Base-by-base conservation (phyloP, 92 coral and sea anemone species). In the Montipora capitata region DNA sequence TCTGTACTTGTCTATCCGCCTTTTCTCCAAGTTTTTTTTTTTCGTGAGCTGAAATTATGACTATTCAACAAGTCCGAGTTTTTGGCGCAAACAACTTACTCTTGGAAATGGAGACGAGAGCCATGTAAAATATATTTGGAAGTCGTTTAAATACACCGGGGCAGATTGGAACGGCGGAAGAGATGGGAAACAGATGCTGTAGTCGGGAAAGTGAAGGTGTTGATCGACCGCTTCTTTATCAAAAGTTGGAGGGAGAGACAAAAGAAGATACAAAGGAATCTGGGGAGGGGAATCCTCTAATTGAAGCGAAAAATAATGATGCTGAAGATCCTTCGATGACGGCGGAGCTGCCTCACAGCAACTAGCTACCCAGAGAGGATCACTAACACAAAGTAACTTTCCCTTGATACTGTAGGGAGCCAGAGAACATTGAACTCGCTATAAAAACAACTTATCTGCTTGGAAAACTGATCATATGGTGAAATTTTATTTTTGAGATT, bases 111-210 rank as follows among this genome's bases (percentile, higher is more conserved):
- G n/a, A 58, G 15, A 13, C 13, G 4, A 0, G 64, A 3, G 4
- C 11, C 15, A 15, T 13, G 11, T 65, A 10, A 27, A 5, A 74
- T 11, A 39, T 3, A n/a, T 42, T 10, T 49, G 15, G 14, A 27
- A 27, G 35, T 27, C 35, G 35, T 27, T 27, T 2, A 27, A 27
- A 27, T 27, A 27, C 35, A 27, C 2, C 35, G 35, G 35, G 35
- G 1, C 35, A 27, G 35, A 27, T 27, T 1, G 35, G 35, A 27
- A 27, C 35, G 35, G 35, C 35, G 35, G 35, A 27, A 15, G 51
- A 68, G 8, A 80, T 80, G 85, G 85, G 85, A 20, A 80, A 68
- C 48, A 27, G 48, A 38, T 80, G 85, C 35, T 80, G 85, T 51
- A 80, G 67, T 10, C 85, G 76, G 9, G 85, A 80, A 67, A 4